Base-by-base conservation (phyloP, 2,113 vertebrate species). In the Poecilia latipinna region DNA sequence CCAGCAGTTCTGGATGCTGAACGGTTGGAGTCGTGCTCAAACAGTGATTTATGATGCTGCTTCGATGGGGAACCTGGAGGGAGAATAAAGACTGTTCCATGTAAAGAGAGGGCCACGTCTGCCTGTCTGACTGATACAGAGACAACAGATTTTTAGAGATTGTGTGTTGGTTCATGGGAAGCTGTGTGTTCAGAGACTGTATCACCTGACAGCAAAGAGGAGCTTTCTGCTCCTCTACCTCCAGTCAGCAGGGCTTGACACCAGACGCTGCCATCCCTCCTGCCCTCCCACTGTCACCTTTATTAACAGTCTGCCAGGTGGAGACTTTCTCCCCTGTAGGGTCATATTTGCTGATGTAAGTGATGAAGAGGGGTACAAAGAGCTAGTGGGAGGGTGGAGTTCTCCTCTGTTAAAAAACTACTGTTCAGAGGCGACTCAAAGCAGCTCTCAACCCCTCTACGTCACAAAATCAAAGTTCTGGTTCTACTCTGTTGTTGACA, bases 291-390 rank as follows among this genome's bases (percentile, higher is more conserved):
- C 90, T 82, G 90, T 90, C 88, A 86, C 87, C 87, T 92, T 90
- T 90, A 91, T 92, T 90, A 93, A 86, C 86, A 84, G 78, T 74
- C 86, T 92, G 91, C 83, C 90, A 91, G 87, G 88, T 89, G 85
- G 79, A 92, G 78, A 68, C 77, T 84, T 77, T 83, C 77, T 82
- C 79, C 75, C 67, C 74, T 51, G 78, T 72, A 57, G 71, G 63
- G 12, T 77, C 44, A n/a, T 69, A 86, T 86, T 65, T 91, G 88
- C 84, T 91, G 89, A 93, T 80, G 79, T 78, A 78, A 78, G 86
- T 89, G 86, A 84, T 82, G 86, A 88, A 32, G 70, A 13, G 71
- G 68, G 69, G 76, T 54, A 66, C 69, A 72, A 10, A 78, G 73
- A 75, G 81, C 67, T 68, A 17, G 73, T 60, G 70, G 65, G 83